These are phyloP conservation scores for Drosophila anceps DNA, from an alignment of 2,888 invertebrate genomes.

Conservation along the genomic window DNA sequence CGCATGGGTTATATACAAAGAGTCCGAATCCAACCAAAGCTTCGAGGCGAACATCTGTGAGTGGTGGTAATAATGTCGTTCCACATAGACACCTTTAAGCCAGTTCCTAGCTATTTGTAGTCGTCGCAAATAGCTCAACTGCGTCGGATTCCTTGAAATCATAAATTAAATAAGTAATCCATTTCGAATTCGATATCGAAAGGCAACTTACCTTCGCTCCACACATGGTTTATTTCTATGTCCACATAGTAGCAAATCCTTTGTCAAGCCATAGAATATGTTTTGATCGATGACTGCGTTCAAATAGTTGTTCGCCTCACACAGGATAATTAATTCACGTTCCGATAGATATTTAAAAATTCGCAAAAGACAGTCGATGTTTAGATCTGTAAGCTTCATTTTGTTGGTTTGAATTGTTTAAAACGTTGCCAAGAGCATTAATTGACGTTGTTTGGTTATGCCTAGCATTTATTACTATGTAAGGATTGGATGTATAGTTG, in stretches of 20 bases:
- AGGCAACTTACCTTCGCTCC: slow-evolving; percentile 62
- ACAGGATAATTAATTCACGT: slow-evolving; percentile 86
- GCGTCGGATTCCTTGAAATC: slow-evolving; percentile 73
- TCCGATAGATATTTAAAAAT: slow-evolving; percentile 87
- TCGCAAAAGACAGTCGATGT: slow-evolving; percentile 85
- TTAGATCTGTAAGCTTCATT: slow-evolving; percentile 77
- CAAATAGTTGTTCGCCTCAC: slow-evolving; percentile 86
- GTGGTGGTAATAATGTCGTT: slow-evolving; percentile 85
- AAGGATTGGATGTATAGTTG: not conserved
- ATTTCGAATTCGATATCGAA: not conserved
- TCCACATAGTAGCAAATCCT: slow-evolving; percentile 83
- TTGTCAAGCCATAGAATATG: slow-evolving; percentile 78
- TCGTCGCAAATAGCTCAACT: slow-evolving; percentile 81
- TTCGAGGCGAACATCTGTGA: slow-evolving; percentile 86
- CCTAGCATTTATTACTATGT: slow-evolving; percentile 7
- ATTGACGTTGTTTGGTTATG: not conserved
- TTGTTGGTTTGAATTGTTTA: not conserved
- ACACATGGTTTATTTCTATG: slow-evolving; percentile 77
- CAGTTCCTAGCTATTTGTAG: slow-evolving; percentile 86
- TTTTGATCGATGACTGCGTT: slow-evolving; percentile 85
- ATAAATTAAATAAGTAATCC: not conserved
- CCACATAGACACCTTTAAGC: slow-evolving; percentile 86
- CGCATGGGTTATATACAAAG: slow-evolving; percentile 87
- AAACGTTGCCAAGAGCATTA: not conserved
- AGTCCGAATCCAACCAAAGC: slow-evolving; percentile 86